Percentiles rank a stretch among this genome's conserved stretches.
Evolutionary conservation across 2,797 vertebrate genomes (phyloP).

Genomic region (Clarias fuscus): DNA sequence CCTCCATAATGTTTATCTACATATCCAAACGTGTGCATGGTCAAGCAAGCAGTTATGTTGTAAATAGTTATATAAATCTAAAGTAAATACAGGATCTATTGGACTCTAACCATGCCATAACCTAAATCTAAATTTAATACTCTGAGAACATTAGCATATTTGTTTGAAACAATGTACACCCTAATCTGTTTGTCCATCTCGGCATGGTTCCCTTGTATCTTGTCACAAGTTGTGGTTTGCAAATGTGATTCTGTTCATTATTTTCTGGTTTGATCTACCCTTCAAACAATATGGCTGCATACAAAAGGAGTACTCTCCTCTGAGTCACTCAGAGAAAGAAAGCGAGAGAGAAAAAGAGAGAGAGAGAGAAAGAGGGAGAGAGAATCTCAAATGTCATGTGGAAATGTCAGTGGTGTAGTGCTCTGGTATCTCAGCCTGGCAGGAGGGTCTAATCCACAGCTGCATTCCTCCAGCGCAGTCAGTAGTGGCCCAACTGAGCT

Average conservation of each 20-base stretch:
- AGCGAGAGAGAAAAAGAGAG: conserved; percentile 3
- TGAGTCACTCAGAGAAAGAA: conserved; percentile 31
- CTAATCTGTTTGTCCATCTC: neutral
- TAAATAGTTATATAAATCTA: neutral
- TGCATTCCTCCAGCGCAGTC: conserved; percentile 54
- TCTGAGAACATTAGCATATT: neutral
- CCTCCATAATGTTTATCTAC: conserved; percentile 39
- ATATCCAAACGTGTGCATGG: neutral
- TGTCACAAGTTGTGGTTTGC: neutral
- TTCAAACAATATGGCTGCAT: conserved; percentile 26
- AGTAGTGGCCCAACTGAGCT: conserved; percentile 27
- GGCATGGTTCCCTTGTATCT: neutral
- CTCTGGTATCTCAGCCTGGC: conserved; percentile 51
- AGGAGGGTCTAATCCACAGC: conserved; percentile 50
- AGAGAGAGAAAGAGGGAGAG: conserved; percentile 29
- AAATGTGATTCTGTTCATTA: conserved; percentile 27
- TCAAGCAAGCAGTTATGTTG: neutral
- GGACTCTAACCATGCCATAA: neutral
- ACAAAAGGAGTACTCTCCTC: conserved; percentile 34
- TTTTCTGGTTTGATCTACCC: conserved; percentile 36
- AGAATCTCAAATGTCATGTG: conserved; percentile 57
- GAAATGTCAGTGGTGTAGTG: conserved; percentile 57
- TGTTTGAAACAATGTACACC: conserved; percentile 8
- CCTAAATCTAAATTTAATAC: neutral
- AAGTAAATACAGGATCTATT: neutral